phyloP scores from a whole-genome alignment of 1,140 invertebrate species.

The Neodiprion lecontei region DNA sequence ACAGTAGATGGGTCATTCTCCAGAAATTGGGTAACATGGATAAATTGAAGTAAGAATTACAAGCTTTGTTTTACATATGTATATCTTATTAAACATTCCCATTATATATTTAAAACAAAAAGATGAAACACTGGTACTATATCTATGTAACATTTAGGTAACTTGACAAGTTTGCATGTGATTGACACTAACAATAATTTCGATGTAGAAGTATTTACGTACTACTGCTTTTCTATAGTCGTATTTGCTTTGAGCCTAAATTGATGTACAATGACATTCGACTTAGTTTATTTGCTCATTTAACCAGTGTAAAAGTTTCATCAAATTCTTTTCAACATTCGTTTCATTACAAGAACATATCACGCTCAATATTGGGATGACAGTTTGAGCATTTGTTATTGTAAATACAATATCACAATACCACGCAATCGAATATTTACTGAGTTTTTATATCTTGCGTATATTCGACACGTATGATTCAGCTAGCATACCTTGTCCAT shows the following conservation, averaged over 20 bases:
- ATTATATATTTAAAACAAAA: neutral
- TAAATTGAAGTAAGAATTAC: neutral
- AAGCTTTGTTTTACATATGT: neutral
- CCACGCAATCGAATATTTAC: too few relatives aligned
- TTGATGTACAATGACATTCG: neutral
- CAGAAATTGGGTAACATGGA: slow-evolving; percentile 28
- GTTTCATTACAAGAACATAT: too few relatives aligned
- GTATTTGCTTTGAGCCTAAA: neutral
- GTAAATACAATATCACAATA: too few relatives aligned
- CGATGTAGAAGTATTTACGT: neutral
- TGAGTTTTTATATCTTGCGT: too few relatives aligned
- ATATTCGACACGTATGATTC: too few relatives aligned
- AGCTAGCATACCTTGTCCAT: neutral
- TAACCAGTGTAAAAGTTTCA: neutral
- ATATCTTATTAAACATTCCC: neutral
- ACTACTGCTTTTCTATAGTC: neutral
- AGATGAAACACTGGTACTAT: neutral
- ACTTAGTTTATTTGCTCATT: neutral
- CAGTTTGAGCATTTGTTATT: too few relatives aligned
- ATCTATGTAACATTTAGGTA: neutral
- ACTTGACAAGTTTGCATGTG: neutral
- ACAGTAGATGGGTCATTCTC: slow-evolving; percentile 52
- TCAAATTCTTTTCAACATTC: neutral
- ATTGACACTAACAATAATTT: neutral
- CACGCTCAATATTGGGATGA: too few relatives aligned